Conservation (phyloP, 2,888 invertebrate genomes). For the Xestia ashworthii region DNA sequence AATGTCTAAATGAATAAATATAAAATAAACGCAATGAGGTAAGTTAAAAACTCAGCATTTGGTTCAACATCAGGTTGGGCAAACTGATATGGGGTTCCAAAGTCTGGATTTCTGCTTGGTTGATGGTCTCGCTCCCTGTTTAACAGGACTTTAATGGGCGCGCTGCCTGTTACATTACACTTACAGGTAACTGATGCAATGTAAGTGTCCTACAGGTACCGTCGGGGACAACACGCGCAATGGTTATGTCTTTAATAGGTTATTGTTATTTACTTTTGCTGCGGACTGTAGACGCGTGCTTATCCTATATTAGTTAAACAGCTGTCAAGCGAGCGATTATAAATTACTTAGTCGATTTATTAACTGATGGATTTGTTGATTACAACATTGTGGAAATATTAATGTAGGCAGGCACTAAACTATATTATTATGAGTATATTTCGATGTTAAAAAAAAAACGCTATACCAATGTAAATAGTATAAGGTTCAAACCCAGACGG, state of each 20-base stretch:
- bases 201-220: neutral
- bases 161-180: neutral
- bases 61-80: too few relatives aligned
- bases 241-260: neutral
- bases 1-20: too few relatives aligned
- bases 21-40: too few relatives aligned
- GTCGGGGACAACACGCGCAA: neutral
- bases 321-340: slow-evolving; percentile 39
- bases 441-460: neutral
- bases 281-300: slow-evolving; percentile 32
- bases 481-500: too few relatives aligned
- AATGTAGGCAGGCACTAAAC: neutral
- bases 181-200: neutral
- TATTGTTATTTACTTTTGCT: neutral
- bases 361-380: slow-evolving; percentile 11
- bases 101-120: too few relatives aligned
- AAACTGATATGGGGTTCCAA: neutral
- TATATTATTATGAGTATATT: neutral
- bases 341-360: slow-evolving; percentile 42
- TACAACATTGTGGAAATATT: slow-evolving; percentile 30
- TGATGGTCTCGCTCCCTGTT: too few relatives aligned
- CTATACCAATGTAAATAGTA: neutral
- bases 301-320: slow-evolving; percentile 28
- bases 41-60: too few relatives aligned
- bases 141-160: too few relatives aligned